Conservation (phyloP, 1,140 invertebrate genomes). For the Trissolcus basalis region DNA sequence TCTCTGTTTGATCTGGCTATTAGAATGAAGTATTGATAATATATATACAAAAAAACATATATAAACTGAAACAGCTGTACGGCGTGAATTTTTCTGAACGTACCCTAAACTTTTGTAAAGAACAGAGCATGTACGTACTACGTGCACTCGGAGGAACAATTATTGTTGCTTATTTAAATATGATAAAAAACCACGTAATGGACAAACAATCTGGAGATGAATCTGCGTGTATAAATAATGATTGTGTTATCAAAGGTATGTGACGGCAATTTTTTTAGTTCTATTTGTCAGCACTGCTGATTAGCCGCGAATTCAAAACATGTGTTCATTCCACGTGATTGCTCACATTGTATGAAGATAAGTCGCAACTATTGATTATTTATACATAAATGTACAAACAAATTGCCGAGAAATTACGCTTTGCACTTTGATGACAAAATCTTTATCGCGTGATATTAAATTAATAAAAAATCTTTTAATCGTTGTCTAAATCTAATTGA, state of each 20-base stretch:
- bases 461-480: too few species aligned
- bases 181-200: constrained; percentile 4
- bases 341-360: neutral
- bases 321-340: constrained; percentile 26
- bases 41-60: too few species aligned
- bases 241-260: constrained; percentile 37
- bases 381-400: neutral
- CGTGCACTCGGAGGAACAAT: constrained; percentile 26
- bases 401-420: too few species aligned
- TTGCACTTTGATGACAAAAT: too few species aligned
- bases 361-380: neutral
- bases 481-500: too few species aligned
- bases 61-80: constrained; percentile 67
- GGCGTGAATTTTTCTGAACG: constrained; percentile 65
- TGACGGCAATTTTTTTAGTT: constrained; percentile 8
- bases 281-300: constrained; percentile 16
- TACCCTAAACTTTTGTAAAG: constrained; percentile 70
- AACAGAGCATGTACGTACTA: constrained; percentile 68
- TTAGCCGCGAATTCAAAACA: constrained; percentile 8
- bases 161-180: constrained; percentile 31
- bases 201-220: constrained; percentile 9
- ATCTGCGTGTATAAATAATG: constrained; percentile 33
- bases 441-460: too few species aligned
- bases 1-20: constrained; percentile 37
- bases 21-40: constrained; percentile 43